Conservation (phyloP, 2,113 vertebrate genomes). For the Panthera leo region DNA sequence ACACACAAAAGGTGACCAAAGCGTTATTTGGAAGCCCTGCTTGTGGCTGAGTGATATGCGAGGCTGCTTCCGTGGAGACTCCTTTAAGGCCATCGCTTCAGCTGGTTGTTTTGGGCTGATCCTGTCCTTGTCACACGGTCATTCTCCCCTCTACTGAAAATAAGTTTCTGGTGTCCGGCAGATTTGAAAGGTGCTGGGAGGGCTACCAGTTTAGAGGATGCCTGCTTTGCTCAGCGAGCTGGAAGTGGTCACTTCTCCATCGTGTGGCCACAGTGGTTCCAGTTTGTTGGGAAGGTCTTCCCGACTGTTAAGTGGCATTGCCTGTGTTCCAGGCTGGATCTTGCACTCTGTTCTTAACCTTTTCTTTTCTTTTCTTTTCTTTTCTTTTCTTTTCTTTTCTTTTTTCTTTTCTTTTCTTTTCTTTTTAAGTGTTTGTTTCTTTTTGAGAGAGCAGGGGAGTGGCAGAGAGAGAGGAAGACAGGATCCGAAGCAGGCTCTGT, state of each 20-base stretch:
- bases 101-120: not conserved
- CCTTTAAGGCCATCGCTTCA: not conserved
- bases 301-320: not conserved
- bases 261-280: accelerated
- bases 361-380: not conserved
- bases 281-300: not conserved
- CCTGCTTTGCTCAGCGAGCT: not conserved
- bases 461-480: too few relatives aligned
- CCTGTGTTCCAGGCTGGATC: not conserved
- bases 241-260: too few relatives aligned
- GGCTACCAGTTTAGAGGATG: not conserved
- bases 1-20: too few relatives aligned
- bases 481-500: too few relatives aligned
- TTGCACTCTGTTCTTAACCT: not conserved
- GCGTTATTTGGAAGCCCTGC: not conserved
- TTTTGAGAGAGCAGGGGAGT: too few relatives aligned
- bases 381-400: too few relatives aligned
- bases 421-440: too few relatives aligned
- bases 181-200: not conserved
- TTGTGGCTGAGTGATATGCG: not conserved
- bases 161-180: not conserved
- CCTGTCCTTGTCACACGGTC: not conserved
- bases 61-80: not conserved
- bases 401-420: too few relatives aligned
- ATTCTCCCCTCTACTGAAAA: not conserved